These are phyloP conservation scores for Apaloderma vittatum DNA, from an alignment of 2,113 vertebrate genomes.

Conservation along the genomic window DNA sequence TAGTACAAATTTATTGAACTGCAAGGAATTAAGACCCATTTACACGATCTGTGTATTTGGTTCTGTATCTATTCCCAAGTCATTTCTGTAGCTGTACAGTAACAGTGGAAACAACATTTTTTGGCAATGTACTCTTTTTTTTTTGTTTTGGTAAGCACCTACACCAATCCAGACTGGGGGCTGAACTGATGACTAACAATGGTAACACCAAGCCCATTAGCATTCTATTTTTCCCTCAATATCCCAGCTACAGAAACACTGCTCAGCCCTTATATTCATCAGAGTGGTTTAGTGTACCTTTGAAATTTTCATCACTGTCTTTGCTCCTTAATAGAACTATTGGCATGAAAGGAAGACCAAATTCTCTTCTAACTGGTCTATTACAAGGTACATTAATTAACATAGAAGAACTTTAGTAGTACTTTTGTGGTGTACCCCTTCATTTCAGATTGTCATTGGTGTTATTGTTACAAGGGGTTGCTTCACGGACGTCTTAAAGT, in stretches of 20 bases:
- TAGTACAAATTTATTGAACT: background rate
- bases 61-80: background rate
- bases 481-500: background rate
- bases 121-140: background rate
- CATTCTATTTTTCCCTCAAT: background rate
- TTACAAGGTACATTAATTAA: slow-evolving; percentile 70
- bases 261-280: slow-evolving; percentile 34
- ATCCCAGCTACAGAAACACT: background rate
- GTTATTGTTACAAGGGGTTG: background rate
- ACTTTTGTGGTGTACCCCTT: background rate
- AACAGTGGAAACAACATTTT: background rate
- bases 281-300: slow-evolving; percentile 54
- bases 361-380: slow-evolving; percentile 60
- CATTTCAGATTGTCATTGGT: background rate
- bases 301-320: slow-evolving; percentile 58
- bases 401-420: slow-evolving; percentile 38
- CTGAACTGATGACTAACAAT: background rate
- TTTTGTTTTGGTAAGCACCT: background rate
- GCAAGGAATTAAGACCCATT: background rate
- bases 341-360: slow-evolving; percentile 62
- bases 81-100: background rate
- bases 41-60: rapidly evolving
- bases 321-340: slow-evolving; percentile 58
- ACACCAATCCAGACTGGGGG: background rate
- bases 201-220: background rate